A percentile compares a stretch with the other conserved stretches of the same genome.
Evolutionary conservation across 2,888 invertebrate species (phyloP).

Genomic region (Phalangium opilio): DNA sequence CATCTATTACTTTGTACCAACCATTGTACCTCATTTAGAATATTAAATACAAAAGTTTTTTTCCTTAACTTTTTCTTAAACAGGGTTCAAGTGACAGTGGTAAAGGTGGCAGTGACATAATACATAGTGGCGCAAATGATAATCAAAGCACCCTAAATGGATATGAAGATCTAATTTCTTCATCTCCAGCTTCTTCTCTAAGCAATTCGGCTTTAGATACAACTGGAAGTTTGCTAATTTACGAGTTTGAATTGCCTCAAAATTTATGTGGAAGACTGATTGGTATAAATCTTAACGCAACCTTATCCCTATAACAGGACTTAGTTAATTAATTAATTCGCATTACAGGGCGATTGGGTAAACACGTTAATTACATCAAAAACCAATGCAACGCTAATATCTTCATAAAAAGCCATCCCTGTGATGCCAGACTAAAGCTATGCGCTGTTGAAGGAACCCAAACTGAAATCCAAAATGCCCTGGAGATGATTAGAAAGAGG

Average conservation of each 20-base stretch:
- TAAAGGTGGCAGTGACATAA: constrained; percentile 53
- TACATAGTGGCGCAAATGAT: background rate
- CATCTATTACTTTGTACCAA: too few relatives aligned
- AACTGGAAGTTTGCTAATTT: constrained; percentile 11
- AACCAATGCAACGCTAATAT: constrained; percentile 61
- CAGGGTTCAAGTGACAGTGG: constrained; percentile 68
- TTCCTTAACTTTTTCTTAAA: too few relatives aligned
- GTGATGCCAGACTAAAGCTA: constrained; percentile 55
- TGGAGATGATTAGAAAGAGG: constrained; percentile 66
- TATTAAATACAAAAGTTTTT: too few relatives aligned
- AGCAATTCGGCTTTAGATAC: too few relatives aligned
- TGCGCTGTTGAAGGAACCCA: constrained; percentile 68
- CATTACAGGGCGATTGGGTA: constrained; percentile 35
- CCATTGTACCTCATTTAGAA: too few relatives aligned
- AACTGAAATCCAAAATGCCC: constrained; percentile 59
- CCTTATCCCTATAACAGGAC: too few relatives aligned
- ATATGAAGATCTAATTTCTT: too few relatives aligned
- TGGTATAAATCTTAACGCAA: too few relatives aligned
- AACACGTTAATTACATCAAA: constrained; percentile 60
- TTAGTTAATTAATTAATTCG: too few relatives aligned
- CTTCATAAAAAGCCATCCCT: constrained; percentile 59
- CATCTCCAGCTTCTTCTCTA: background rate
- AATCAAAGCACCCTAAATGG: background rate
- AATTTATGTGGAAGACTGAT: constrained; percentile 68
- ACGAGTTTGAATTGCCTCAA: constrained; percentile 33